These are phyloP conservation scores for Hemaris fuciformis DNA, from an alignment of 2,888 invertebrate genomes.

Conservation along the genomic window DNA sequence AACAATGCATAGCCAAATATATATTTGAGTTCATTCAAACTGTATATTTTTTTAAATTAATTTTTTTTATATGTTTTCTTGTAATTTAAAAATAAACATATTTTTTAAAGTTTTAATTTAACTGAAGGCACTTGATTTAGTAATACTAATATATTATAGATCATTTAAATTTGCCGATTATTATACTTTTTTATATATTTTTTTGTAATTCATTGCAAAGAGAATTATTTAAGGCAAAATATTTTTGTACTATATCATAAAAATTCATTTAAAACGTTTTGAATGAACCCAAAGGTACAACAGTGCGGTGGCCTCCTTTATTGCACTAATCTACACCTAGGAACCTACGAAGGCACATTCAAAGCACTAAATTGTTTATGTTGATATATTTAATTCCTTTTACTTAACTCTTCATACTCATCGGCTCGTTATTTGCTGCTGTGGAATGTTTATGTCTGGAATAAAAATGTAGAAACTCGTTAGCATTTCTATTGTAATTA, in stretches of 20 bases:
- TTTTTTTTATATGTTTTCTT: no score
- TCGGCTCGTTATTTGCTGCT: not conserved
- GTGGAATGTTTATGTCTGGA: not conserved
- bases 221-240: no score
- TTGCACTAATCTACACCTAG: constrained; percentile 53
- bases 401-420: not conserved
- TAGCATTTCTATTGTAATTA: no score
- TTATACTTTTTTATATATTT: no score
- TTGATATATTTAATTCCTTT: not conserved
- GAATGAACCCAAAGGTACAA: not conserved
- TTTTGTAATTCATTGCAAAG: not conserved
- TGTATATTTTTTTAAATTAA: not conserved
- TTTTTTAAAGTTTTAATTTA: no score
- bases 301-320: constrained; percentile 35
- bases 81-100: no score
- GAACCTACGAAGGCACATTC: constrained; percentile 67
- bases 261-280: not conserved
- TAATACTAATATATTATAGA: no score
- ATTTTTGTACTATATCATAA: not conserved
- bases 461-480: no score
- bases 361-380: constrained; percentile 48
- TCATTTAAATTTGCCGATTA: no score
- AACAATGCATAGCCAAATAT: not conserved
- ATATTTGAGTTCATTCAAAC: not conserved
- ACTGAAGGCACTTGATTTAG: no score